These are phyloP conservation scores for Drosophila athabasca DNA, from an alignment of 1,140 invertebrate genomes.

Conservation along the genomic window DNA sequence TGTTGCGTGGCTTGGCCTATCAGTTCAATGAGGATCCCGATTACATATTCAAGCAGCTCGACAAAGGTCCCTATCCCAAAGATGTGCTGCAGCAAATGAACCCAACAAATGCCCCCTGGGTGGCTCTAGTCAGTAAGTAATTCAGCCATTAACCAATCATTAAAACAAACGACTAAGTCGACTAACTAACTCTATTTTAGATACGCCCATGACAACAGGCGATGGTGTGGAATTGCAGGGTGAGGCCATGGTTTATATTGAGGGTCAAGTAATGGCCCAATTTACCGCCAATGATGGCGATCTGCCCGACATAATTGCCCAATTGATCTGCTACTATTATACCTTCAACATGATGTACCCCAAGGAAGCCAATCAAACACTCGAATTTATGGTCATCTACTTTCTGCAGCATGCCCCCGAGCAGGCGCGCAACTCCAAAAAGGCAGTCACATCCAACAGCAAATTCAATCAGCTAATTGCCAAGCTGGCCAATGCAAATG, in stretches of 20 bases:
- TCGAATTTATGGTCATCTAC: slow-evolving; percentile 78
- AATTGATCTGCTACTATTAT: slow-evolving; percentile 78
- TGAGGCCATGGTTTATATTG: slow-evolving; percentile 71
- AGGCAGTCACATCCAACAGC: slow-evolving; percentile 53
- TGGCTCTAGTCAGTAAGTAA: slow-evolving; percentile 76
- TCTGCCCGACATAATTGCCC: slow-evolving; percentile 70
- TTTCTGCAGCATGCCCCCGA: slow-evolving; percentile 71
- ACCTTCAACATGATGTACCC: slow-evolving; percentile 81
- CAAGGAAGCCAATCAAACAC: slow-evolving; percentile 79
- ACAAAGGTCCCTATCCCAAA: slow-evolving; percentile 56
- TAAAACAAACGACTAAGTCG: background rate
- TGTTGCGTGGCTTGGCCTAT: slow-evolving; percentile 67
- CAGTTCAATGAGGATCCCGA: slow-evolving; percentile 73
- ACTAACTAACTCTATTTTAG: slow-evolving; percentile 17
- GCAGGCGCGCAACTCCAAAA: slow-evolving; percentile 64
- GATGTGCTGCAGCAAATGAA: slow-evolving; percentile 62
- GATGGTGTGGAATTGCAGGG: slow-evolving; percentile 27
- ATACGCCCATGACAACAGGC: slow-evolving; percentile 37
- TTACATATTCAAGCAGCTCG: slow-evolving; percentile 66
- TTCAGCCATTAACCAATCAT: background rate
- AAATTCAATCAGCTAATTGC: slow-evolving; percentile 72
- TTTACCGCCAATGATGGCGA: slow-evolving; percentile 52
- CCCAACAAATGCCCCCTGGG: slow-evolving; percentile 74
- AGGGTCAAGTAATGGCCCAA: slow-evolving; percentile 65
- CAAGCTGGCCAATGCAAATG: slow-evolving; percentile 69